These are phyloP conservation scores for Yponomeuta sedellus DNA, from an alignment of 2,888 invertebrate species.

Conservation along the genomic window DNA sequence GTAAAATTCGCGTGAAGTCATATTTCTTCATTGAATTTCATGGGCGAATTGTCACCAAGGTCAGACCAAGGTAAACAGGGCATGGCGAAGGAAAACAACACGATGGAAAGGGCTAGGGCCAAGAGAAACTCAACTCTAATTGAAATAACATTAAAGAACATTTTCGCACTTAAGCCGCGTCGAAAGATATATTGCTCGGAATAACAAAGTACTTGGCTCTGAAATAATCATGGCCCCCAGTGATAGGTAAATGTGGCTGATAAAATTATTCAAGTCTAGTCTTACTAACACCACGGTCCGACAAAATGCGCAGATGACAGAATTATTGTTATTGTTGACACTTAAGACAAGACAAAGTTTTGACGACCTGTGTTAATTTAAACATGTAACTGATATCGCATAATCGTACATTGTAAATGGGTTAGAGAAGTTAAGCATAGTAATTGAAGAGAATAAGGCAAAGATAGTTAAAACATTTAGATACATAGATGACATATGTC, in stretches of 20 bases:
- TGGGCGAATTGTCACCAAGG: background rate
- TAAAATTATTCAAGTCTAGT: background rate
- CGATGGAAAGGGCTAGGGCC: background rate
- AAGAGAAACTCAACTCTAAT: background rate
- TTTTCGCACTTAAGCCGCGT: background rate
- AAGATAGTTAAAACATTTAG: no score
- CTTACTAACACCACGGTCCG: background rate
- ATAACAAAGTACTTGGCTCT: constrained; percentile 1
- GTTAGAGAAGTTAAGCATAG: no score
- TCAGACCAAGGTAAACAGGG: background rate
- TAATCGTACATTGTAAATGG: no score
- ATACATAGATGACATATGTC: no score
- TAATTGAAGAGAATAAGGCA: no score
- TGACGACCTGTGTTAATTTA: no score
- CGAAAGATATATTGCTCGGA: background rate
- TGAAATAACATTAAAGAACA: background rate
- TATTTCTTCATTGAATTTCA: background rate
- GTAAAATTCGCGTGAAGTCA: no score
- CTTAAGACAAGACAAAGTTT: no score
- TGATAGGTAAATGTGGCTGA: background rate
- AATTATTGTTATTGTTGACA: background rate
- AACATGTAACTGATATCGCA: no score
- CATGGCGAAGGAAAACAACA: background rate
- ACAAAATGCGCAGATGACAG: background rate
- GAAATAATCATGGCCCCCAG: background rate